Percentiles rank a stretch among this genome's conserved stretches.
Conservation (phyloP, 92 coral and sea anemone genomes). For the Palythoa grandiflora region DNA sequence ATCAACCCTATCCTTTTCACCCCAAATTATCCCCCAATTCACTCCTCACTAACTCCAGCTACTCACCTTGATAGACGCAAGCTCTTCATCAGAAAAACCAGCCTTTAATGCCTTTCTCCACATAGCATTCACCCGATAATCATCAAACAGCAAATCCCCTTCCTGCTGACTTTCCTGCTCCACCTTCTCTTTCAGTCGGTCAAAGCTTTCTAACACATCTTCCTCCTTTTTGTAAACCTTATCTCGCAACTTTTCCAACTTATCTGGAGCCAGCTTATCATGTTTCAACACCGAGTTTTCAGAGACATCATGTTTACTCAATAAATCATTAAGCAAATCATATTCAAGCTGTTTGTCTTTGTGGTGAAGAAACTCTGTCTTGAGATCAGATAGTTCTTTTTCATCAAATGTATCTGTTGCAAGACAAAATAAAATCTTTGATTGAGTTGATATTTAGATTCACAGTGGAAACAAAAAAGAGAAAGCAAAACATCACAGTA, state of each 20-base stretch:
- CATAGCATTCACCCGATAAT: slow-evolving; percentile 83
- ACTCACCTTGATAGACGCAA: slow-evolving; percentile 80
- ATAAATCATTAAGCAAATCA: slow-evolving; percentile 54
- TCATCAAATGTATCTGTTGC: slow-evolving; percentile 74
- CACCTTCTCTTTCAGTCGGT: slow-evolving; percentile 72
- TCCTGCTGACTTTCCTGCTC: slow-evolving; percentile 45
- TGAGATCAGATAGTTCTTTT: slow-evolving; percentile 84
- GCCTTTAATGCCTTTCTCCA: slow-evolving; percentile 83
- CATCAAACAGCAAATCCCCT: slow-evolving; percentile 62
- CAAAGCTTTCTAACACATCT: slow-evolving; percentile 61
- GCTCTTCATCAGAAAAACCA: slow-evolving; percentile 73
- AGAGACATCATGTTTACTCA: slow-evolving; percentile 79
- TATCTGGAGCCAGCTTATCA: slow-evolving; percentile 56
- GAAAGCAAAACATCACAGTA: too few species aligned
- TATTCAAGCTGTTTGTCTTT: slow-evolving; percentile 82
- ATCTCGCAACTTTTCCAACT: slow-evolving; percentile 65
- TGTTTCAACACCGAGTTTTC: slow-evolving; percentile 76
- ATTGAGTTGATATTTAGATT: not conserved
- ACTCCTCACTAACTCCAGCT: too few species aligned
- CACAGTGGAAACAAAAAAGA: too few species aligned
- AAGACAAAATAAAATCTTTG: not conserved
- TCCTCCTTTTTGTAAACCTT: slow-evolving; percentile 70
- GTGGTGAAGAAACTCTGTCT: slow-evolving; percentile 89
- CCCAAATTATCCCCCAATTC: not conserved
- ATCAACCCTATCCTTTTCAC: not conserved